Base-by-base conservation (phyloP, 92 coral and sea anemone genomes). In the Desmophyllum pertusum region DNA sequence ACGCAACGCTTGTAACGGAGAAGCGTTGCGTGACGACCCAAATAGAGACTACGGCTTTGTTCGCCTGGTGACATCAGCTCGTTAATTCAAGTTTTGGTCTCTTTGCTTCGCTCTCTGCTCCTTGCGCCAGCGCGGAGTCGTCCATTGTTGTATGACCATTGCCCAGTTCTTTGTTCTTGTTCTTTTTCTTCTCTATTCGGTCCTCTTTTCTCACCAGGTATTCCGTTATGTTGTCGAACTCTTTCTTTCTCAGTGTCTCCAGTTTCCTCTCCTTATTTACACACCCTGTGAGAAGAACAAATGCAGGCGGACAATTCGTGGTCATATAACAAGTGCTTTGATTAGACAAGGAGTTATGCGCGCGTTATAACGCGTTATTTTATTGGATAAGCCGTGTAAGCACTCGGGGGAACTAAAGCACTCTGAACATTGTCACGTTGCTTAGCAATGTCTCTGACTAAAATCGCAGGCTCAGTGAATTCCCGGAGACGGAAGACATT, bases 161-260 rank as follows among this genome's bases (percentile, higher is more conserved):
- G 48, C 17, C n/a, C 9, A 21, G 33, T 19, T 53, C 53, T 21
- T 72, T 43, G 25, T 11, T 76, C 66, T 84, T 82, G 55, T 81
- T 87, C 25, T 91, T 76, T 70, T 94, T 94, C 83, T 86, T 90
- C 62, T 87, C 91, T 1, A 94, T 89, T 4, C 99, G 89, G 59
- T 94, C 96, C 86, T 87, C 94, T 64, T 96, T 96, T 42, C 93
- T 88, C 40, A 91, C 87, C 75, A 92, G 85, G 79, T 96, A 96
- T 1, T 96, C 98, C 18, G 90, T 77, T 75, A 88, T 77, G 59
- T 93, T 95, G 77, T 89, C 96, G 46, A 89, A 86, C 64, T 90
- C 99, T 72, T 93, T 96, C 76, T 94, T 96, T 57, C 95, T 86
- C 3, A 96, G 88, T 3, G 87, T 46, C 36, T 88, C 79, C 38